Base-by-base conservation (phyloP, 2,888 invertebrate genomes). In the Branchipolynoe longqiensis region DNA sequence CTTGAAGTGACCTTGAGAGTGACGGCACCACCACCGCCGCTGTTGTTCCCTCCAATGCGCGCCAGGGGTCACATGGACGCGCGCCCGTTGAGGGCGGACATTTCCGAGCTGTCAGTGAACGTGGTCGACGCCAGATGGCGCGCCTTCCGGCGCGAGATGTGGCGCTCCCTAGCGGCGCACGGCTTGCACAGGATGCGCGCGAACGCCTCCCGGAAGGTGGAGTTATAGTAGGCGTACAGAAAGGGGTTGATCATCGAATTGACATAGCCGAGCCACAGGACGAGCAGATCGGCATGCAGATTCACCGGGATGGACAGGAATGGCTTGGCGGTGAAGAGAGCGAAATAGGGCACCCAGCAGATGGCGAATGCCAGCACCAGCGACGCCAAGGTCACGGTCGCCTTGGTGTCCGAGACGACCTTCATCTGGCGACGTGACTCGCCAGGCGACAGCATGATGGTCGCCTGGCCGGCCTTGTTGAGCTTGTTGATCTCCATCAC, bases 221-320 rank as follows among this genome's bases (percentile, higher is more conserved):
- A 86, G 86, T 89, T 89, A 85, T 88, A 89, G 85, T 89, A 89
- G 56, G 89, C 89, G 86, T 89, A 89, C 14, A 89, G 85, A 84
- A 89, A 89, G 12, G 89, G 89, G 59, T 89, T 89, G 58, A 89
- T 86, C 31, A 87, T 73, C 31, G 88, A 88, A 82, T 89, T 89
- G 48, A 88, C 86, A 83, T 89, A 89, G 28, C 89, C 89, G 18
- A 89, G 83, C 89, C 89, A 89, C 41, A 89, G 85, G 4, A 78
- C 81, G 64, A 86, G 73, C 85, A 88, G 83, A 28, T 89, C 89
- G 62, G 89, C 38, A 69, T 89, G 87, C 18, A 84, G 31, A 62
- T 84, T 85, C 14, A 88, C 22, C 12, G 33, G 41, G 1, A 48
- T 33, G 38, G 22, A 4, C 28, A 88, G 22, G 85, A 88, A 89